These are phyloP conservation scores for Rhinogobio ventralis DNA, from an alignment of 2,797 vertebrate genomes.

Conservation along the genomic window DNA sequence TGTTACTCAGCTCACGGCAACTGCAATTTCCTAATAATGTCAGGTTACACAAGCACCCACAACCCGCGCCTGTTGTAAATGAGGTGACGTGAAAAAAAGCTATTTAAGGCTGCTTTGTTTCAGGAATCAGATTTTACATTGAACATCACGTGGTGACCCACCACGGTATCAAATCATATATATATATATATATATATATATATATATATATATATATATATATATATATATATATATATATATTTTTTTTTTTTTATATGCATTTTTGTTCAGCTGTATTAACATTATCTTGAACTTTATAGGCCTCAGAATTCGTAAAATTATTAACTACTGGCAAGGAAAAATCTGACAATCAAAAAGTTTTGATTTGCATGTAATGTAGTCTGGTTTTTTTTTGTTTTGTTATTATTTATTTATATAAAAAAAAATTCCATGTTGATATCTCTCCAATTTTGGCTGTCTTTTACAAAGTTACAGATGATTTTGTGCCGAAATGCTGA, in stretches of 20 bases:
- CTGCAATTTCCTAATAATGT: slow-evolving; percentile 60
- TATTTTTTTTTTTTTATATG: too few relatives aligned
- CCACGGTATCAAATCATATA: neutral
- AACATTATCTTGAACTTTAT: neutral
- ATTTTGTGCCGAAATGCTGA: neutral
- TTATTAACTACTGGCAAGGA: neutral
- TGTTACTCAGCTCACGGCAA: slow-evolving; percentile 33
- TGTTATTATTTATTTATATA: neutral
- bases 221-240: too few relatives aligned
- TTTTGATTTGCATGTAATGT: neutral
- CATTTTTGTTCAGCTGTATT: neutral
- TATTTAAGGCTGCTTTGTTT: slow-evolving; percentile 27
- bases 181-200: too few relatives aligned
- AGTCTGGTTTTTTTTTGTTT: neutral
- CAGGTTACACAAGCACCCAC: slow-evolving; percentile 47
- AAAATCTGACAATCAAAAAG: neutral
- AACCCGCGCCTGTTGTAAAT: slow-evolving; percentile 16
- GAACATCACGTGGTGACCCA: too few relatives aligned
- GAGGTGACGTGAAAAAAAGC: slow-evolving; percentile 47
- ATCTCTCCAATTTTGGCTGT: neutral
- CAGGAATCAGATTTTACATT: too few relatives aligned
- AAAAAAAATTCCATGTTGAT: neutral
- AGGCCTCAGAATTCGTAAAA: neutral
- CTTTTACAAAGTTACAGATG: neutral
- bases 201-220: too few relatives aligned